Conservation (phyloP, 2,888 invertebrate species). For the Anagyrus pseudococci region DNA sequence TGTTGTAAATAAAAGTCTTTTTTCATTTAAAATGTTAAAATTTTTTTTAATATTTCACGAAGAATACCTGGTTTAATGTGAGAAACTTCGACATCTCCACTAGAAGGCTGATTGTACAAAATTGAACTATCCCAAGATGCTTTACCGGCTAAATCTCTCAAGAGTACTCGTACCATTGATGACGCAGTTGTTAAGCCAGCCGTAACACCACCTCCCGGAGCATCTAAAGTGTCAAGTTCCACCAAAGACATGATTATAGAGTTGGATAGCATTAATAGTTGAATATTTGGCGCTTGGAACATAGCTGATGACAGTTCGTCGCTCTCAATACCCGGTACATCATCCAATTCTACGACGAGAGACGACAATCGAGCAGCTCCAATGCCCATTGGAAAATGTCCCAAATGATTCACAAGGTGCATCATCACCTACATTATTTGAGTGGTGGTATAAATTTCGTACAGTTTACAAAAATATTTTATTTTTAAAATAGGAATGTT, state of each 20-base stretch:
- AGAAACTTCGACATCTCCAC: conserved; percentile 46
- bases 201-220: conserved; percentile 79
- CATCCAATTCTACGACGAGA: conserved; percentile 91
- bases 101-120: conserved; percentile 77
- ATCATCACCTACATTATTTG: conserved; percentile 69
- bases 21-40: background rate
- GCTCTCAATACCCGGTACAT: conserved; percentile 74
- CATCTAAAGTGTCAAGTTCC: conserved; percentile 84
- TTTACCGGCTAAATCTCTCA: conserved; percentile 92
- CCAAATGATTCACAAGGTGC: conserved; percentile 90
- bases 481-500: conserved; percentile 31
- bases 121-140: conserved; percentile 96
- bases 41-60: no score
- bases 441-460: background rate
- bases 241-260: conserved; percentile 86
- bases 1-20: background rate
- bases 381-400: conserved; percentile 92
- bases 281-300: conserved; percentile 83
- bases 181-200: conserved; percentile 58
- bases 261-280: conserved; percentile 83
- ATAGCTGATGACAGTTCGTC: conserved; percentile 83
- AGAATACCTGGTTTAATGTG: conserved; percentile 48
- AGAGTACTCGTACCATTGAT: conserved; percentile 75
- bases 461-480: background rate
- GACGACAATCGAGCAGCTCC: conserved; percentile 89